Evolutionary conservation across 2,888 invertebrate genomes (phyloP).

Genomic region (Plebejus melissa): DNA sequence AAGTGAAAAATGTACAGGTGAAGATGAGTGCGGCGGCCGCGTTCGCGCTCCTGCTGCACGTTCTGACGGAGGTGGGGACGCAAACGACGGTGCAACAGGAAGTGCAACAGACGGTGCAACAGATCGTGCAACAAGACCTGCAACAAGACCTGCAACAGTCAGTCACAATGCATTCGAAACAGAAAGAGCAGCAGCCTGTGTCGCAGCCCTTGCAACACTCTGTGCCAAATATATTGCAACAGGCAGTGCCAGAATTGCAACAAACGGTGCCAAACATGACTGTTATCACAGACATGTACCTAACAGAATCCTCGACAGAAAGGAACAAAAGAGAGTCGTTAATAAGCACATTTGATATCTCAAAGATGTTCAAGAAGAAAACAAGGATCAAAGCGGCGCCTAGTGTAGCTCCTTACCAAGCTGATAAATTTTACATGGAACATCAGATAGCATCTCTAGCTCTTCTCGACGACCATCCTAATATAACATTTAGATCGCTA

Average conservation of each 20-base stretch:
- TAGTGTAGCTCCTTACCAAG: constrained; percentile 46
- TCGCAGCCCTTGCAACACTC: neutral
- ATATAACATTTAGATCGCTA: neutral
- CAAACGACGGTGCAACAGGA: neutral
- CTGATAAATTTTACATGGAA: constrained; percentile 28
- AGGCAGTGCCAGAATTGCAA: neutral
- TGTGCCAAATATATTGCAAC: neutral
- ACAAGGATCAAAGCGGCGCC: constrained; percentile 44
- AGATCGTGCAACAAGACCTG: neutral
- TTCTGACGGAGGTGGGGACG: constrained; percentile 30
- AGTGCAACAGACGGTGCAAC: constrained; percentile 10
- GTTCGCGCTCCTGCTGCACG: constrained; percentile 34
- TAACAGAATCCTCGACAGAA: neutral
- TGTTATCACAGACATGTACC: constrained; percentile 25
- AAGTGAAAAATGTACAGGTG: constrained; percentile 29
- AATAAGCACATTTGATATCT: constrained; percentile 61
- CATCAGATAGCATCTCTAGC: constrained; percentile 27
- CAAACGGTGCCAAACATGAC: constrained; percentile 19
- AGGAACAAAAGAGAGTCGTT: constrained; percentile 47
- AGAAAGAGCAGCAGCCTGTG: neutral
- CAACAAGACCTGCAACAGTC: neutral
- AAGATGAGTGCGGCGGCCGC: constrained; percentile 36
- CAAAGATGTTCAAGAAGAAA: constrained; percentile 54
- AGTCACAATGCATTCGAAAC: neutral
- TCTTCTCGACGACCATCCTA: neutral